Percentiles rank a stretch among this genome's conserved stretches.
Evolutionary conservation across 1,140 invertebrate species (phyloP).

Genomic region (Leptestheria dahalacensis): DNA sequence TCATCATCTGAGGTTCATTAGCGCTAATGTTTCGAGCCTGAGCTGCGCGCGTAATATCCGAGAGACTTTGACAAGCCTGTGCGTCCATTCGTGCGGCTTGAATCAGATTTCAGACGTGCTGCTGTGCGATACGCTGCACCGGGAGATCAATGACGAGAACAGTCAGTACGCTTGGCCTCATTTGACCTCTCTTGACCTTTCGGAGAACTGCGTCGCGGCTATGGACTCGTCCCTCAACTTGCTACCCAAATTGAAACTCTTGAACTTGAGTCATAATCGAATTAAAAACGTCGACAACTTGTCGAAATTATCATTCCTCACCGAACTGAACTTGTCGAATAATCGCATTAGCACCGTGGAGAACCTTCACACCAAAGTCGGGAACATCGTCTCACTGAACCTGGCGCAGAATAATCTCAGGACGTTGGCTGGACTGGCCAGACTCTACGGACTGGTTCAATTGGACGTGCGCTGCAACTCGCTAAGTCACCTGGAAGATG

Average conservation of each 20-base stretch:
- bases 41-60: constrained; percentile 35
- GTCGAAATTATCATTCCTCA: constrained; percentile 23
- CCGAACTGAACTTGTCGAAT: constrained; percentile 12
- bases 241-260: constrained; percentile 16
- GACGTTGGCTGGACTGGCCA: constrained; percentile 56
- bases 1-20: constrained; percentile 24
- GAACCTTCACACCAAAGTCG: constrained; percentile 61
- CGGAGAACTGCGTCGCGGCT: constrained; percentile 12
- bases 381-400: constrained; percentile 74
- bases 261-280: constrained; percentile 22
- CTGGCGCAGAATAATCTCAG: constrained; percentile 70
- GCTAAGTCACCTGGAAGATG: constrained; percentile 62
- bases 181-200: constrained; percentile 1
- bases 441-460: constrained; percentile 65
- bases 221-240: constrained; percentile 17
- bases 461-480: constrained; percentile 75
- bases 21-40: constrained; percentile 18
- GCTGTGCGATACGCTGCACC: constrained; percentile 55
- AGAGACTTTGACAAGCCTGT: constrained; percentile 43
- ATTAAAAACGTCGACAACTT: constrained; percentile 14
- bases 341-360: constrained; percentile 9
- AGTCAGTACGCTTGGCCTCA: constrained; percentile 2
- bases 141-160: constrained; percentile 26
- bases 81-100: constrained; percentile 42
- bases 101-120: constrained; percentile 49